Conservation (phyloP, 2,113 vertebrate species). For the Chrysemys picta region DNA sequence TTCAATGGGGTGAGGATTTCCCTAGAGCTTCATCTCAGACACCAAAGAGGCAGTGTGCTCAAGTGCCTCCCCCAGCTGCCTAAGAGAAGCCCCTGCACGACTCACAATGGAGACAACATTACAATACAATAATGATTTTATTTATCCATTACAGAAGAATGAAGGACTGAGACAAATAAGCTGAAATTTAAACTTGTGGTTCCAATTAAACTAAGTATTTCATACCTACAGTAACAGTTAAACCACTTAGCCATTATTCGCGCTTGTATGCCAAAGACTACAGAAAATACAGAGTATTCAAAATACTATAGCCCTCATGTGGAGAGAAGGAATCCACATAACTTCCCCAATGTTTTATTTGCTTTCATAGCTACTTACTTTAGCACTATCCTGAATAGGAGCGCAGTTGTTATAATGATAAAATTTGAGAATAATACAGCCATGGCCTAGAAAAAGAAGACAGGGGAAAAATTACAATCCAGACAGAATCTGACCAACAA, state of each 20-base stretch:
- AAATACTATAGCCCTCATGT: background rate
- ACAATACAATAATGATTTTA: background rate
- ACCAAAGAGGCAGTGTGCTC: background rate
- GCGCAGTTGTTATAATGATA: slow-evolving; percentile 97
- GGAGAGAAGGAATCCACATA: background rate
- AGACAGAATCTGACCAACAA: slow-evolving; percentile 29
- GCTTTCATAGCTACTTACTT: slow-evolving; percentile 88
- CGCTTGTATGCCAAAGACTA: accelerated
- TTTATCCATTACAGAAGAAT: background rate
- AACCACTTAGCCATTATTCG: background rate
- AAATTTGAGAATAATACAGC: slow-evolving; percentile 98
- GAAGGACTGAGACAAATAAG: background rate
- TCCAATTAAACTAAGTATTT: background rate
- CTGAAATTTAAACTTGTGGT: background rate
- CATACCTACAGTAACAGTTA: background rate
- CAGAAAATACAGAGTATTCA: background rate
- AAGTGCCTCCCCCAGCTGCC: background rate
- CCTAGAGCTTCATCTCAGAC: background rate
- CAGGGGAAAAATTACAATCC: slow-evolving; percentile 53
- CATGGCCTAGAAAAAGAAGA: slow-evolving; percentile 89
- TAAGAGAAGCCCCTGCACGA: accelerated
- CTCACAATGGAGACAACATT: background rate
- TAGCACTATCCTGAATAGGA: slow-evolving; percentile 94
- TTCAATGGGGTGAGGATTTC: background rate
- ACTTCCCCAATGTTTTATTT: slow-evolving; percentile 3